Evolutionary conservation across 2,888 invertebrate genomes (phyloP), one percentile per base, ranked within the genome.

Genomic region (Aphidius colemani): DNA sequence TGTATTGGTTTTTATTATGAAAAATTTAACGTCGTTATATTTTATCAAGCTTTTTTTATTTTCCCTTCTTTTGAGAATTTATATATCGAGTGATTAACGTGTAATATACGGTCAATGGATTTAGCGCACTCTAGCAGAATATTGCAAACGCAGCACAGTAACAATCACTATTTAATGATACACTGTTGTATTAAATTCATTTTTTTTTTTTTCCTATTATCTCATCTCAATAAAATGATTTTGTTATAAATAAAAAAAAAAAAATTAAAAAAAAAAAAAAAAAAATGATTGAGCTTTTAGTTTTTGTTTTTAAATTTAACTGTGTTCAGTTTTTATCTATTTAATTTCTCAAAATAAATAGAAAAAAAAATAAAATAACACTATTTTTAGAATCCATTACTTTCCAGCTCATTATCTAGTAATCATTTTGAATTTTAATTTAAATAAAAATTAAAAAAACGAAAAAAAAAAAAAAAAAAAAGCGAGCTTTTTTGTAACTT

Each of bases 91-190:
- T 8, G 11, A 43, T 43, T 10, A 49, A 6, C 9, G 11, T 3
- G 39, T 13, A 13, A 13, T 13, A 48, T 13, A 45, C 56, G 45
- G 44, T 56, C 18, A 56, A 30, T 45, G 45, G 45, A 8, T 44
- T 30, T 18, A 44, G 45, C 56, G 45, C 56, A 45, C 56, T 45
- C 46, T 6, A 44, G 18, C 13, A 18, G 44, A 13, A 11, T 18
- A 57, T 30, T 13, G 44, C 56, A 45, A 44, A 57, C 45, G 18
- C 39, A 7, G 46, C 45, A 57, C 56, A 44, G 30, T 18, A 57
- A 44, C 56, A 57, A 46, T 45, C 46, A 44, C 56, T 44, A 30
- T 45, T 57, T 45, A 45, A 57, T 57, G 30, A 11, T 45, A 13
- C 45, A 55, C 56, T 8, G 30, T 41, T 8, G 30, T 41, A 13